Evolutionary conservation across 2,113 vertebrate genomes (phyloP).

Genomic region (Theristicus caerulescens): DNA sequence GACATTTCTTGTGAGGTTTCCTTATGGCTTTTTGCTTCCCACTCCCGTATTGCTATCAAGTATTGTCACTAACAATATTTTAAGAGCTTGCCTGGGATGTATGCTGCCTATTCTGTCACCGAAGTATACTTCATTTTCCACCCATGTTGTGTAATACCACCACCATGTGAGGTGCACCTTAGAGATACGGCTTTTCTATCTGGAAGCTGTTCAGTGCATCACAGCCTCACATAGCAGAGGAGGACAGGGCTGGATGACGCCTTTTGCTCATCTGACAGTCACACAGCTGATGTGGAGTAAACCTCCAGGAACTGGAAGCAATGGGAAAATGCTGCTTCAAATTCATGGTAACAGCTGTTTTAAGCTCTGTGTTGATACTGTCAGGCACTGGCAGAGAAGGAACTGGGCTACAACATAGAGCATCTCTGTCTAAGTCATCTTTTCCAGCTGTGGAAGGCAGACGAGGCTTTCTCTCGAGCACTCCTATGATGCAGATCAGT

Average conservation of each 20-base stretch:
- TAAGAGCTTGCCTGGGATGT: not conserved
- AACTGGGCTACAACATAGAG: not conserved
- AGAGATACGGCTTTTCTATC: not conserved
- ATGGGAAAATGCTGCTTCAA: not conserved
- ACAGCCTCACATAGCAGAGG: not conserved
- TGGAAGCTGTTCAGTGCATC: not conserved
- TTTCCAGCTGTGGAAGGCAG: not conserved
- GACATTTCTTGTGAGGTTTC: not conserved
- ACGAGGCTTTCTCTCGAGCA: not conserved
- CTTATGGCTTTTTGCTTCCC: not conserved
- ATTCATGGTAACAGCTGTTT: not conserved
- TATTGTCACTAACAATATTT: not conserved
- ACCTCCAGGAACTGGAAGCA: not conserved
- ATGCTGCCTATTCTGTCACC: not conserved
- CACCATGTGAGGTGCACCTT: not conserved
- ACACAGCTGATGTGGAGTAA: not conserved
- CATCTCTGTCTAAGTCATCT: not conserved
- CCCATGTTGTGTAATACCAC: not conserved
- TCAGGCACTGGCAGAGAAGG: not conserved
- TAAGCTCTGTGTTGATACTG: not conserved
- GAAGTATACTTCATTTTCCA: not conserved
- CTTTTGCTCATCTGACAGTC: not conserved
- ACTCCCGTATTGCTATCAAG: not conserved
- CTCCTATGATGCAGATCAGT: not conserved
- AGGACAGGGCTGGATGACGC: not conserved